Base-by-base conservation (phyloP, 2,113 vertebrate genomes). In the Dolichotis patagonum region DNA sequence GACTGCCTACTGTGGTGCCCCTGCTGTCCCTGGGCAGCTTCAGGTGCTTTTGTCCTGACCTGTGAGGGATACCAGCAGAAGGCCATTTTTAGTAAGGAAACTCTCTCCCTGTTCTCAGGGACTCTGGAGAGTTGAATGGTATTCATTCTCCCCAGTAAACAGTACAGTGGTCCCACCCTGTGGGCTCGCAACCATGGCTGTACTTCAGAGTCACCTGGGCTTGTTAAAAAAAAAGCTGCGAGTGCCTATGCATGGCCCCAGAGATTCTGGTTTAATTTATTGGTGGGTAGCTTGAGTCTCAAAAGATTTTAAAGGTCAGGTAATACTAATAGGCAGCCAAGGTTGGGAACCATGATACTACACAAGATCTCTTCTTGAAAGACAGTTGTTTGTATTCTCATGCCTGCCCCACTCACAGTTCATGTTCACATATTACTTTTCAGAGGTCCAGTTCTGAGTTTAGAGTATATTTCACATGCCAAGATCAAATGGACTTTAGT, bases 71-170 rank as follows among this genome's bases (percentile, higher is more conserved):
- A 10, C 84, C 49, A 52, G 83, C 63, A 92, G 67, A 71, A 94
- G 62, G 71, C 78, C 62, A 71, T 91, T 94, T 91, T 96, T 60
- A 94, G n/a, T 84, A 54, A 83, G 58, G 32, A 93, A 95, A 69
- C 38, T 49, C 56, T 16, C 28, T 93, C 32, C 52, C 30, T 38
- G 0, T 88, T 88, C 63, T 88, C 28, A 93, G 83, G 41, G 54
- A 56, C 60, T 94, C n/a, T 85, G 56, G 30, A 87, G 26, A 86
- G 92, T 49, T 92, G 83, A 78, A 94, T 85, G 4, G 17, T 91
- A 17, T 7, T 95, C 52, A 69, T 75, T 90, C 56, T 82, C 32
- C 35, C 75, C 63, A 58, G 32, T 90, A 86, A 73, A 67, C 35
- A 83, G 2, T 78, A 35, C 41, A 22, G 52, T 86, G n/a, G 22